Conservation (phyloP, 2,113 vertebrate genomes). For the Phrynocephalus versicolor region DNA sequence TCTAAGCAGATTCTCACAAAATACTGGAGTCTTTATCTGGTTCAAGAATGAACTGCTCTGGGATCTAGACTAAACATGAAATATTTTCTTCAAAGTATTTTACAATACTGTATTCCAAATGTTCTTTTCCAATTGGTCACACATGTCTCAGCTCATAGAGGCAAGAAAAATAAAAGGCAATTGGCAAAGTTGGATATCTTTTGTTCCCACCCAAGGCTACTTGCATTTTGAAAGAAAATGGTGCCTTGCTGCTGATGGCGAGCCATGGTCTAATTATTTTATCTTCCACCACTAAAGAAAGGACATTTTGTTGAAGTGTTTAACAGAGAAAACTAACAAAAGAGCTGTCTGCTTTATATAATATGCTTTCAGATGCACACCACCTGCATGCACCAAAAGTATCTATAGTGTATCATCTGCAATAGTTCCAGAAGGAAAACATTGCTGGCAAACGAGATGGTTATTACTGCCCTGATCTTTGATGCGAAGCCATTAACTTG, state of each 20-base stretch:
- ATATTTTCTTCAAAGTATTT: slow-evolving; percentile 29
- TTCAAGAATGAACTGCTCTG: slow-evolving; percentile 15
- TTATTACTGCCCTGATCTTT: slow-evolving; percentile 24
- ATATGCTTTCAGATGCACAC: slow-evolving; percentile 25
- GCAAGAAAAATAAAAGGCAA: slow-evolving; percentile 15
- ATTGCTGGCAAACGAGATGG: slow-evolving; percentile 23
- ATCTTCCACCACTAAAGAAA: slow-evolving; percentile 23
- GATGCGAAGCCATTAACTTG: not conserved
- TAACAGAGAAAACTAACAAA: slow-evolving; percentile 42
- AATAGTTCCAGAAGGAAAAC: not conserved
- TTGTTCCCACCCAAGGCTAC: not conserved
- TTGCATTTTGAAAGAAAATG: not conserved
- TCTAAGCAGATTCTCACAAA: not conserved
- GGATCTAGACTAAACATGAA: slow-evolving; percentile 32
- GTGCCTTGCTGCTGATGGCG: not conserved
- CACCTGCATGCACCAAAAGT: not conserved
- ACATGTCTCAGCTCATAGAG: slow-evolving; percentile 16
- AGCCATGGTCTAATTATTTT: slow-evolving; percentile 3
- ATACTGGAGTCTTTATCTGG: slow-evolving; percentile 22
- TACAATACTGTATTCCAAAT: slow-evolving; percentile 13
- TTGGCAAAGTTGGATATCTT: not conserved
- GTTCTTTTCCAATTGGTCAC: slow-evolving; percentile 19
- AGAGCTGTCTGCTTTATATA: slow-evolving; percentile 42
- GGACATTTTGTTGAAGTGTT: slow-evolving; percentile 17
- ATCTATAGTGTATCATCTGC: slow-evolving; percentile 23